phyloP scores from a whole-genome alignment of 2,888 invertebrate species.

The Drosophila testacea region DNA sequence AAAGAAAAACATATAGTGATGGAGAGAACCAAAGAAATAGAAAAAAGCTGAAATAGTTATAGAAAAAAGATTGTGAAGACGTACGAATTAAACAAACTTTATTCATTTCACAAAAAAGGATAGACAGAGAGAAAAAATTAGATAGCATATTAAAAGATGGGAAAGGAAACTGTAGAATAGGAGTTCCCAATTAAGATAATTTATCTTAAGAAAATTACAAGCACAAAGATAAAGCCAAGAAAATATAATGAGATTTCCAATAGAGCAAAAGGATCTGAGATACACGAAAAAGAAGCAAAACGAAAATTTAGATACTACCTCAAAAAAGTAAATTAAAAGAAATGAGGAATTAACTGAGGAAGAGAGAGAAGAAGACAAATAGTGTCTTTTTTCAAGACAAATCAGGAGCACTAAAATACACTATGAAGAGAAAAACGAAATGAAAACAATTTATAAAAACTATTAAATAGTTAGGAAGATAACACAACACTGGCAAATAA shows the following conservation, averaged over 20 bases:
- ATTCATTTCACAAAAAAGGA: background rate
- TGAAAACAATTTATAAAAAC: slow-evolving; percentile 5
- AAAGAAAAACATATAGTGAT: background rate
- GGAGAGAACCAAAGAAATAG: background rate
- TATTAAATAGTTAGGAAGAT: slow-evolving; percentile 3
- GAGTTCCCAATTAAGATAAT: too few species aligned
- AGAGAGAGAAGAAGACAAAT: background rate
- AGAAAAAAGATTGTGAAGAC: too few species aligned
- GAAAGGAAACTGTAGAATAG: too few species aligned
- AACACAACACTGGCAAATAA: slow-evolving; percentile 1
- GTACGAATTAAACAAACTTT: too few species aligned
- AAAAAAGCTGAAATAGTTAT: background rate
- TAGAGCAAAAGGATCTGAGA: too few species aligned
- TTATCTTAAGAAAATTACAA: too few species aligned
- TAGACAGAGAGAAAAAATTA: background rate
- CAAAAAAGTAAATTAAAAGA: background rate
- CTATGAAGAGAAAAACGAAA: background rate
- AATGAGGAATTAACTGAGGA: background rate
- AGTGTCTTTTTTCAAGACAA: too few species aligned
- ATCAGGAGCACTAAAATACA: too few species aligned
- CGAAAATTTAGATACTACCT: background rate
- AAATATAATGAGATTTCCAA: too few species aligned
- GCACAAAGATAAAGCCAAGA: too few species aligned
- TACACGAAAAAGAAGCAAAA: background rate
- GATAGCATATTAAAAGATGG: too few species aligned